Conservation (phyloP, 2,797 vertebrate genomes). For the Sebastes variabilis region DNA sequence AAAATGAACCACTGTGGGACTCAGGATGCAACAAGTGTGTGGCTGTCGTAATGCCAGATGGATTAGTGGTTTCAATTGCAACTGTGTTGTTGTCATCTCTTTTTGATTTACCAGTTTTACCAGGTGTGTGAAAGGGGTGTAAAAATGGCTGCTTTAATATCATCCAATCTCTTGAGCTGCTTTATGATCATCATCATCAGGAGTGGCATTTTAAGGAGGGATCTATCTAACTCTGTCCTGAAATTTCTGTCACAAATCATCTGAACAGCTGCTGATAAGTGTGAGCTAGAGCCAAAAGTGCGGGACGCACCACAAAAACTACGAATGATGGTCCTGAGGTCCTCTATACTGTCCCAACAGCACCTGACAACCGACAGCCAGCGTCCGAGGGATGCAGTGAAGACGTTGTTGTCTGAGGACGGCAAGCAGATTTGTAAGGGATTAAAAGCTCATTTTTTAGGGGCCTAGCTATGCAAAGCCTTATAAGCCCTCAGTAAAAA, state of each 20-base stretch:
- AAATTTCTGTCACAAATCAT: not conserved
- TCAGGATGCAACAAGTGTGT: not conserved
- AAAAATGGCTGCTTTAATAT: not conserved
- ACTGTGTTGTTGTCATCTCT: not conserved
- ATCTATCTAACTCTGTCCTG: not conserved
- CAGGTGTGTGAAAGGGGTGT: not conserved
- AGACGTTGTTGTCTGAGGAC: not conserved
- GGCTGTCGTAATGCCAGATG: not conserved
- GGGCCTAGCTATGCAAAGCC: not conserved
- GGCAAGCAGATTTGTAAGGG: not conserved
- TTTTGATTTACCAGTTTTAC: not conserved
- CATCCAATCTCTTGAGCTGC: not conserved
- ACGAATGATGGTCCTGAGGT: not conserved
- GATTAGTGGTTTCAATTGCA: not conserved
- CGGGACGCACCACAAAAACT: not conserved
- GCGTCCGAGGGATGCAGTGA: not conserved
- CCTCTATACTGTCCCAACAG: not conserved
- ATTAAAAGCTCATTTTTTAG: not conserved
- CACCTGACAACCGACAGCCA: not conserved
- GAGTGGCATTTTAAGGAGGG: not conserved
- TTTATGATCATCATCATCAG: not conserved
- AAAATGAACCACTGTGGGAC: not conserved
- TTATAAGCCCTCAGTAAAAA: not conserved
- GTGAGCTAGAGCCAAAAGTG: not conserved
- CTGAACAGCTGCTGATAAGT: not conserved